A percentile compares a stretch with the other conserved stretches of the same genome.
Evolutionary conservation across 2,797 vertebrate genomes (phyloP).

Genomic region (Enteromius radiatus): DNA sequence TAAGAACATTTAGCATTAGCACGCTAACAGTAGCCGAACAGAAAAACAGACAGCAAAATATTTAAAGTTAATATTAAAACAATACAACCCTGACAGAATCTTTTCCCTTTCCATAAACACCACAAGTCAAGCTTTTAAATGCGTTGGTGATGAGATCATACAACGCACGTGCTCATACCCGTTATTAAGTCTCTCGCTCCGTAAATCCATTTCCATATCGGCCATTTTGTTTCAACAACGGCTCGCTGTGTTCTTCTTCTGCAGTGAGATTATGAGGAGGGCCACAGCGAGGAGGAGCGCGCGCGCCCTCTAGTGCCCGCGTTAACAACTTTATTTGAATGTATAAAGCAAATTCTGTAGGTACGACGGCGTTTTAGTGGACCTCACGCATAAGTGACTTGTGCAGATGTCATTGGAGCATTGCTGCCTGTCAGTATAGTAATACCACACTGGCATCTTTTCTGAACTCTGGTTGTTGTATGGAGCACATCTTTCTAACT

Average conservation of each 20-base stretch:
- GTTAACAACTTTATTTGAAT: neutral
- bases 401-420: too few relatives aligned
- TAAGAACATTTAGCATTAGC: constrained; percentile 27
- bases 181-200: constrained; percentile 81
- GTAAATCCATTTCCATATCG: constrained; percentile 86
- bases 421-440: too few relatives aligned
- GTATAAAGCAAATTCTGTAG: neutral
- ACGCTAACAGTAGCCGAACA: constrained; percentile 30
- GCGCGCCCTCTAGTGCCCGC: constrained; percentile 18
- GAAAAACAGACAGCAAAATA: neutral
- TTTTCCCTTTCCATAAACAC: neutral
- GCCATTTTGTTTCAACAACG: constrained; percentile 90
- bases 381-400: neutral
- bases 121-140: neutral
- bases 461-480: too few relatives aligned
- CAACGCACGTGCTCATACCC: constrained; percentile 88
- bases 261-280: constrained; percentile 34
- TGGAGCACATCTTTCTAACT: too few relatives aligned
- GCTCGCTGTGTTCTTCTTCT: constrained; percentile 63
- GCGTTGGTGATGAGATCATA: neutral
- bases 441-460: too few relatives aligned
- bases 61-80: neutral
- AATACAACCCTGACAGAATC: neutral
- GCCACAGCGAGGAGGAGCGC: neutral
- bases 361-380: neutral